Conservation (phyloP, 2,113 vertebrate species). For the Grus americana region DNA sequence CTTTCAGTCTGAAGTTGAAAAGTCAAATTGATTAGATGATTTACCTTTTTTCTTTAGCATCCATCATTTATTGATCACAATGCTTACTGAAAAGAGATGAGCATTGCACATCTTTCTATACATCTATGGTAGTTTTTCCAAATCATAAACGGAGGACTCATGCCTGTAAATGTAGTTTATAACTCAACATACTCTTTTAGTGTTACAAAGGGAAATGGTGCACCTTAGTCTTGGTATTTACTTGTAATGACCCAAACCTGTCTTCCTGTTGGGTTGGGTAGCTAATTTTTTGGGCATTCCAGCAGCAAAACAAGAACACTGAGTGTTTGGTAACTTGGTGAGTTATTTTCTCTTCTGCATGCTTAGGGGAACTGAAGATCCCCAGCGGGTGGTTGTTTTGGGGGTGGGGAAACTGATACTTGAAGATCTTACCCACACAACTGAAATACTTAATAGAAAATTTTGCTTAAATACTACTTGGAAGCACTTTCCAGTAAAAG, state of each 20-base stretch:
- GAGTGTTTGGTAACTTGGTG: not conserved
- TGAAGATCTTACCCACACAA: not conserved
- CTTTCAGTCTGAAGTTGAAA: not conserved
- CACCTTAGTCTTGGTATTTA: not conserved
- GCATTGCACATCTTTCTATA: not conserved
- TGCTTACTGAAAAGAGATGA: constrained; percentile 7
- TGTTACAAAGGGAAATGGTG: not conserved
- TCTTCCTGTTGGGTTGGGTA: not conserved
- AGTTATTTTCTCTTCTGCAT: not conserved
- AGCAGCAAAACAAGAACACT: constrained; percentile 5
- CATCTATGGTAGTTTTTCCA: not conserved
- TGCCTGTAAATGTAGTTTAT: not conserved
- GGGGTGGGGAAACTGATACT: not conserved
- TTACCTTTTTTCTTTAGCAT: not conserved
- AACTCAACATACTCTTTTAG: not conserved
- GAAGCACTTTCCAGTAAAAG: not conserved
- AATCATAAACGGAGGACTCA: not conserved
- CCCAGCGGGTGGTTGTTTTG: not conserved
- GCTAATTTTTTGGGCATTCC: constrained; percentile 36
- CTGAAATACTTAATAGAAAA: not conserved
- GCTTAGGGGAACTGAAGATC: not conserved
- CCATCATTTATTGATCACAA: not conserved
- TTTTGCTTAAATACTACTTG: not conserved
- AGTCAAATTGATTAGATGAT: not conserved
- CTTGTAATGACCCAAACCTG: not conserved